Conservation (phyloP, 2,888 invertebrate species). For the Branchellion lobata region DNA sequence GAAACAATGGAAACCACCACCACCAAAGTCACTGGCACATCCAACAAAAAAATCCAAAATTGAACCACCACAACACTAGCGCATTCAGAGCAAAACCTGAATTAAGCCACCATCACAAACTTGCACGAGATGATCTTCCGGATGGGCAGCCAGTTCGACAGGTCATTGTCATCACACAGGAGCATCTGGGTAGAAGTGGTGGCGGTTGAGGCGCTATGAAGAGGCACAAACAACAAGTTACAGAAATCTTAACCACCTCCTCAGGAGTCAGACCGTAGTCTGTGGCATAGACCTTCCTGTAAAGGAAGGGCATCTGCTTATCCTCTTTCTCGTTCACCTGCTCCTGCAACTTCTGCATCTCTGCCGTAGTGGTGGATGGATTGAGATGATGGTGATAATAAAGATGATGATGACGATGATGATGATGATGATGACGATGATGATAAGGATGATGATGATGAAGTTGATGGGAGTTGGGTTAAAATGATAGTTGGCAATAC, state of each 20-base stretch:
- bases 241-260: neutral
- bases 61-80: neutral
- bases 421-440: too few species aligned
- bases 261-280: neutral
- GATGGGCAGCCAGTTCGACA: neutral
- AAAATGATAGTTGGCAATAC: too few species aligned
- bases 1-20: too few species aligned
- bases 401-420: too few species aligned
- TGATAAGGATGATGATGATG: too few species aligned
- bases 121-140: constrained; percentile 15
- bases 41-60: too few species aligned
- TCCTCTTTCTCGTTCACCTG: neutral
- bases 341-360: neutral
- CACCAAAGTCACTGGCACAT: too few species aligned
- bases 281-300: constrained; percentile 14
- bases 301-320: constrained; percentile 5
- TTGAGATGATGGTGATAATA: too few species aligned
- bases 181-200: neutral
- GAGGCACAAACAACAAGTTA: too few species aligned
- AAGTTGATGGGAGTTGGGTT: too few species aligned
- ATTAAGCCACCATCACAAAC: neutral
- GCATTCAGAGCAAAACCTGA: neutral
- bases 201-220: too few species aligned
- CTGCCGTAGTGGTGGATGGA: too few species aligned
- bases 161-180: neutral